phyloP scores from a whole-genome alignment of 2,888 invertebrate genomes.

The Machimus rusticus region DNA sequence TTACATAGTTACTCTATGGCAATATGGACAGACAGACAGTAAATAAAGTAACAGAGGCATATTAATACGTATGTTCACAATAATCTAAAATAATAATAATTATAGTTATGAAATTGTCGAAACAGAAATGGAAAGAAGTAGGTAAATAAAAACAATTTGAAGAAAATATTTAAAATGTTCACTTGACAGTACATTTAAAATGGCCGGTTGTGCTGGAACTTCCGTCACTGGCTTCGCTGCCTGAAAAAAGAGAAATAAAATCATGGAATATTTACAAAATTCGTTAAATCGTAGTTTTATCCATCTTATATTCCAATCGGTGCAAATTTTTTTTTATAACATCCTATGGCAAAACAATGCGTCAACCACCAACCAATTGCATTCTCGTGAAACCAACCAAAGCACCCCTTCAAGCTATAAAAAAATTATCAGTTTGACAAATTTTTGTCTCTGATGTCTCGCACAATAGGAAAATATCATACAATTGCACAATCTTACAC shows the following conservation, averaged over 20 bases:
- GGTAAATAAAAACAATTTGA: constrained; percentile 44
- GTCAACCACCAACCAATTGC: constrained; percentile 13
- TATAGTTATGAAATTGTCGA: background rate
- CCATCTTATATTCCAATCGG: constrained; percentile 30
- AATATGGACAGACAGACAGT: constrained; percentile 13
- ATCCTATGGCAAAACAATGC: constrained; percentile 14
- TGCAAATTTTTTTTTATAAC: constrained; percentile 10
- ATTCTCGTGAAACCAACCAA: constrained; percentile 33
- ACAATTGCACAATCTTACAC: background rate
- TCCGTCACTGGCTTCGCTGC: constrained; percentile 75
- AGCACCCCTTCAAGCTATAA: constrained; percentile 20
- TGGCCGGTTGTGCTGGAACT: constrained; percentile 67
- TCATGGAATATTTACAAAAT: constrained; percentile 43
- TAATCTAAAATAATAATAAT: constrained; percentile 20
- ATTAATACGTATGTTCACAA: constrained; percentile 26
- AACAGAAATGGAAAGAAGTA: constrained; percentile 25
- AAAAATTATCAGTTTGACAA: background rate
- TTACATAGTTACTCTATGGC: background rate
- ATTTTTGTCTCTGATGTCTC: background rate
- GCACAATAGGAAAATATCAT: background rate
- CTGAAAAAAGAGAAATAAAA: constrained; percentile 68
- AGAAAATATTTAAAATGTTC: constrained; percentile 34
- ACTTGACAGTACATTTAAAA: constrained; percentile 61
- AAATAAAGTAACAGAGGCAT: constrained; percentile 24
- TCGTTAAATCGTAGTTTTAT: constrained; percentile 32